Percentiles rank a stretch among this genome's conserved stretches.
Conservation (phyloP, 2,888 invertebrate species). For the Dascillus cervinus region DNA sequence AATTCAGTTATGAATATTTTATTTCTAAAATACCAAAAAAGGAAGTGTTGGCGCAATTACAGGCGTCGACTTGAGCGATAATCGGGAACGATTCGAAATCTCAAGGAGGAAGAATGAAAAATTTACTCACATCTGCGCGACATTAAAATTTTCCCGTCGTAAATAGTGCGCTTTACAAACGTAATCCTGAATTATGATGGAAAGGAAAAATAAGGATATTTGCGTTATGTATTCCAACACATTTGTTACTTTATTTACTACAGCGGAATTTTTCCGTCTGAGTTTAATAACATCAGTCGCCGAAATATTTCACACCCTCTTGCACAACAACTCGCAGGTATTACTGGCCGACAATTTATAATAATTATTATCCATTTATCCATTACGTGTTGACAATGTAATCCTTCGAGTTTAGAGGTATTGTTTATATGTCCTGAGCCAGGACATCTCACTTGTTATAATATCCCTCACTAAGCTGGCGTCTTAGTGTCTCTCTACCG, state of each 20-base stretch:
- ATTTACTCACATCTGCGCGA: constrained; percentile 37
- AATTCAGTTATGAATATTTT: no score
- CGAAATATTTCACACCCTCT: not conserved
- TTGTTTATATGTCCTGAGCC: constrained; percentile 27
- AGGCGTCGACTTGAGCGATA: no score
- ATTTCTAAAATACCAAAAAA: no score
- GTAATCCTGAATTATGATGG: constrained; percentile 39
- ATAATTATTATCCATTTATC: constrained; percentile 32
- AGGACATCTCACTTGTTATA: constrained; percentile 33
- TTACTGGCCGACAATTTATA: constrained; percentile 19
- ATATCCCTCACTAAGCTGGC: constrained; percentile 32
- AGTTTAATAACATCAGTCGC: not conserved
- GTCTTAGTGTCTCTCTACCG: constrained; percentile 33
- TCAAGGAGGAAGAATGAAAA: no score
- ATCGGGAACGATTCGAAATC: no score
- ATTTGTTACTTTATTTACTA: constrained; percentile 18
- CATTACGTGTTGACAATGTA: constrained; percentile 29
- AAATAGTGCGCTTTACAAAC: constrained; percentile 32
- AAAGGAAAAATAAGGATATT: constrained; percentile 26
- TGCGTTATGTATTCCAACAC: constrained; percentile 20
- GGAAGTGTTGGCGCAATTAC: no score
- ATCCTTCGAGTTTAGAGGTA: constrained; percentile 26
- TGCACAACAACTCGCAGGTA: constrained; percentile 1
- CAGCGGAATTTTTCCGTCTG: constrained; percentile 5
- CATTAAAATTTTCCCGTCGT: constrained; percentile 38